Evolutionary conservation across 2,888 invertebrate genomes (phyloP).

Genomic region (Acleris literana): DNA sequence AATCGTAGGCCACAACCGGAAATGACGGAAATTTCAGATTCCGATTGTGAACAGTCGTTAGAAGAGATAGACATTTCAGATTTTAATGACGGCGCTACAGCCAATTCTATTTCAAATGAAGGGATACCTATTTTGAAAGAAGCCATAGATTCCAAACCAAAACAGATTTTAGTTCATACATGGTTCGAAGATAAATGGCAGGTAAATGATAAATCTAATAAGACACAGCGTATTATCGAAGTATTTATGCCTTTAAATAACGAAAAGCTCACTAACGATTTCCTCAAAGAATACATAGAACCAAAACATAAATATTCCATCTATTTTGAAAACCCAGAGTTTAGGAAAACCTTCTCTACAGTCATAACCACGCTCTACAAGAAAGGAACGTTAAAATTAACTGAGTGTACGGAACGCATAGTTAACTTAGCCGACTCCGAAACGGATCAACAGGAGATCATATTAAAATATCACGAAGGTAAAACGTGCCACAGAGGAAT

Average conservation of each 20-base stretch:
- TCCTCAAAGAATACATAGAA: constrained; percentile 37
- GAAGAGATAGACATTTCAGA: too few relatives aligned
- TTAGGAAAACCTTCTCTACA: constrained; percentile 18
- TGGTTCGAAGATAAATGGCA: background rate
- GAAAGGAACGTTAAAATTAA: constrained; percentile 20
- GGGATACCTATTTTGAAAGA: constrained; percentile 46
- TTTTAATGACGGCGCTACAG: constrained; percentile 20
- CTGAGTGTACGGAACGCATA: constrained; percentile 44
- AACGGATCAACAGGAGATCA: constrained; percentile 37
- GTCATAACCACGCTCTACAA: constrained; percentile 38
- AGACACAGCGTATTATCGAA: background rate
- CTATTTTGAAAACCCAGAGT: constrained; percentile 39
- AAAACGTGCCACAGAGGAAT: constrained; percentile 45
- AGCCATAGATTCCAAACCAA: constrained; percentile 48
- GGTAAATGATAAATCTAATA: background rate
- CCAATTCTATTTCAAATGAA: constrained; percentile 28
- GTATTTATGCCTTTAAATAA: background rate
- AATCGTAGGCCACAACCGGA: background rate
- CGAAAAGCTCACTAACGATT: constrained; percentile 33
- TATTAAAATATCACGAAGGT: constrained; percentile 41
- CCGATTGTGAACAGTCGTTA: too few relatives aligned
- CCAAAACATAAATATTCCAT: constrained; percentile 34
- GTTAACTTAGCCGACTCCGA: constrained; percentile 30
- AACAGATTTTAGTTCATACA: background rate
- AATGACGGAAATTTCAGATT: constrained; percentile 4